phyloP scores from a whole-genome alignment of 2,797 vertebrate species.

The Clamator glandarius region DNA sequence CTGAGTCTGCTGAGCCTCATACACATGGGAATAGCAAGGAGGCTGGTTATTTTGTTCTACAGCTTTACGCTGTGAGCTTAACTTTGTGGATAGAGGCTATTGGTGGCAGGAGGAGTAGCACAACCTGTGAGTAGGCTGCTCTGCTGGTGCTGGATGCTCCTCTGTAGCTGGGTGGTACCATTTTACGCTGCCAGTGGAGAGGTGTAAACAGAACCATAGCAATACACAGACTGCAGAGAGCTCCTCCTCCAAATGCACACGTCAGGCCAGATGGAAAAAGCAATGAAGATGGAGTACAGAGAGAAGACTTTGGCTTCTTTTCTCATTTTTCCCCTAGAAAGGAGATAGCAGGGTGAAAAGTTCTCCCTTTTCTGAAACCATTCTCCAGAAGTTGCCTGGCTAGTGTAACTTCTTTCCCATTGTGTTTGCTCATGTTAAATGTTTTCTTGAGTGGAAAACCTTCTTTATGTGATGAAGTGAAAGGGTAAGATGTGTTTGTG shows the following conservation, averaged over 20 bases:
- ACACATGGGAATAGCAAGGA: fast-evolving
- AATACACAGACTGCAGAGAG: not conserved
- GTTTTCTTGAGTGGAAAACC: not conserved
- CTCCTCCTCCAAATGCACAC: fast-evolving
- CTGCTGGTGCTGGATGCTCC: not conserved
- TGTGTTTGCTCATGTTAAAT: not conserved
- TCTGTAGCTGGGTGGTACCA: not conserved
- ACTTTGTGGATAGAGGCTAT: not conserved
- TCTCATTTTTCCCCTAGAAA: not conserved
- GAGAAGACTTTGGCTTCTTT: not conserved
- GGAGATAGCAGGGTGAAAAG: not conserved
- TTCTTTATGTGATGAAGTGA: not conserved
- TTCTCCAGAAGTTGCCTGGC: not conserved
- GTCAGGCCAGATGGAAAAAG: not conserved
- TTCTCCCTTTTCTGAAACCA: not conserved
- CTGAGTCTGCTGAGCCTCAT: not conserved
- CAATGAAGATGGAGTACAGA: not conserved
- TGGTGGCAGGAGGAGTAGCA: not conserved
- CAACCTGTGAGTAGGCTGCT: not conserved
- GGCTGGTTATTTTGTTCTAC: not conserved
- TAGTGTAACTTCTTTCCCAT: fast-evolving
- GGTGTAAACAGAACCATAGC: not conserved
- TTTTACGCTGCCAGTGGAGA: fast-evolving
- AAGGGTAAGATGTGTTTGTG: not conserved
- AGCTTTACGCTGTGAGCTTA: fast-evolving